phyloP scores from a whole-genome alignment of 2,797 vertebrate species.

The Anguilla obscura region DNA sequence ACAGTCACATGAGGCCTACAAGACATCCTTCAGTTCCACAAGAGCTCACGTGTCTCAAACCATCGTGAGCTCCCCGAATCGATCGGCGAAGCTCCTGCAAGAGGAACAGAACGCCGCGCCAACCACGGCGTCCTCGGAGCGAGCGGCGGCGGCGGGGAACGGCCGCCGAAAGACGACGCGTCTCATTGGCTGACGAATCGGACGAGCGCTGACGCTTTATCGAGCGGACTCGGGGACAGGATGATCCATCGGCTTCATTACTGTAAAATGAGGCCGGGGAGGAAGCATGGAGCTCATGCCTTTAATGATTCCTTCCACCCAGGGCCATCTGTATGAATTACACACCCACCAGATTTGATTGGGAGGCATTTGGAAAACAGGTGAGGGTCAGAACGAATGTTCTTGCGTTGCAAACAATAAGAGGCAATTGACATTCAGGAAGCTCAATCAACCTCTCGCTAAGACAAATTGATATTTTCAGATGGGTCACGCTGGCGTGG shows the following conservation, averaged over 20 bases:
- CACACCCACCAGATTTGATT: constrained; percentile 42
- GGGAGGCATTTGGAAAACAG: constrained; percentile 31
- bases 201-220: constrained; percentile 40
- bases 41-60: not conserved
- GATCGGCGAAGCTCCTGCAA: not conserved
- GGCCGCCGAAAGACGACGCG: not conserved
- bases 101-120: not conserved
- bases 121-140: not conserved
- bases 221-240: constrained; percentile 38
- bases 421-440: constrained; percentile 39
- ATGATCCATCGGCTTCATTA: constrained; percentile 38
- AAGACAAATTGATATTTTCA: not conserved
- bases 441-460: constrained; percentile 46
- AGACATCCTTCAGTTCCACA: not conserved
- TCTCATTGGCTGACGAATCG: constrained; percentile 39
- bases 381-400: constrained; percentile 33
- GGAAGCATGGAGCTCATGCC: constrained; percentile 25
- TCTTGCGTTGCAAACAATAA: constrained; percentile 38
- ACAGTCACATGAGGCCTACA: not conserved
- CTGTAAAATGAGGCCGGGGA: constrained; percentile 15
- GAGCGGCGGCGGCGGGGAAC: not conserved
- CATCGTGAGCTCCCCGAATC: not conserved
- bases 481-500: not conserved
- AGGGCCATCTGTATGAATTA: constrained; percentile 24
- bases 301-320: constrained; percentile 22